These are phyloP conservation scores for Morone saxatilis DNA, from an alignment of 2,113 vertebrate genomes.

Conservation along the genomic window DNA sequence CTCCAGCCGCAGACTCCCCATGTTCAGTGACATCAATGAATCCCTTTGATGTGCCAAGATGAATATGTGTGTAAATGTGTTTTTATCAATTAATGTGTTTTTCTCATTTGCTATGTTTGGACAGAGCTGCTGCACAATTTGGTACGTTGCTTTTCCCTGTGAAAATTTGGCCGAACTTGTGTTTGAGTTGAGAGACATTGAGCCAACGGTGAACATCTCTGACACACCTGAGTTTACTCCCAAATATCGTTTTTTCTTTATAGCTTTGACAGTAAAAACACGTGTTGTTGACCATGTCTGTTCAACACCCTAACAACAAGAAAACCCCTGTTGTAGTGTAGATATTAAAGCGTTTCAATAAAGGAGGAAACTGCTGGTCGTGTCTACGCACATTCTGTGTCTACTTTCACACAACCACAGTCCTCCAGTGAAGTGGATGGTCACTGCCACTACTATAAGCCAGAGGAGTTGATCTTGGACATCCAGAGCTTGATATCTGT, in stretches of 20 bases:
- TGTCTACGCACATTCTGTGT: conserved; percentile 28
- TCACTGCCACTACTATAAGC: conserved; percentile 9
- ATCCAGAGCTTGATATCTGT: neutral
- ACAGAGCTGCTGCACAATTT: conserved; percentile 54
- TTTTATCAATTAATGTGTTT: conserved; percentile 85
- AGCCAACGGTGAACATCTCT: conserved; percentile 45
- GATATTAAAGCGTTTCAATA: conserved; percentile 3
- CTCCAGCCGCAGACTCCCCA: conserved; percentile 78
- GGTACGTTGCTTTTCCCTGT: conserved; percentile 44
- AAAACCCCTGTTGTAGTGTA: conserved; percentile 7
- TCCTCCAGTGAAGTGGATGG: neutral
- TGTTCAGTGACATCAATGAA: conserved; percentile 86
- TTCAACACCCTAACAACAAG: neutral
- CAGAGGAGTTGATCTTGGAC: conserved; percentile 29
- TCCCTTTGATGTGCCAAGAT: conserved; percentile 85
- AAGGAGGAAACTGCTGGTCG: neutral
- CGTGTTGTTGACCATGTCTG: conserved; percentile 1
- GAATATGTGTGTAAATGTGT: conserved; percentile 83
- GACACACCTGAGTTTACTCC: conserved; percentile 18
- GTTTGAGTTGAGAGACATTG: conserved; percentile 43
- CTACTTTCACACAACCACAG: neutral
- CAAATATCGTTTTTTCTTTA: conserved; percentile 9
- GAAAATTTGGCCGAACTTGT: conserved; percentile 43
- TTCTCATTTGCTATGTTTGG: conserved; percentile 74
- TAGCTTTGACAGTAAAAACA: neutral